Evolutionary conservation across 2,113 vertebrate genomes (phyloP).

Genomic region (Xiphophorus maculatus): DNA sequence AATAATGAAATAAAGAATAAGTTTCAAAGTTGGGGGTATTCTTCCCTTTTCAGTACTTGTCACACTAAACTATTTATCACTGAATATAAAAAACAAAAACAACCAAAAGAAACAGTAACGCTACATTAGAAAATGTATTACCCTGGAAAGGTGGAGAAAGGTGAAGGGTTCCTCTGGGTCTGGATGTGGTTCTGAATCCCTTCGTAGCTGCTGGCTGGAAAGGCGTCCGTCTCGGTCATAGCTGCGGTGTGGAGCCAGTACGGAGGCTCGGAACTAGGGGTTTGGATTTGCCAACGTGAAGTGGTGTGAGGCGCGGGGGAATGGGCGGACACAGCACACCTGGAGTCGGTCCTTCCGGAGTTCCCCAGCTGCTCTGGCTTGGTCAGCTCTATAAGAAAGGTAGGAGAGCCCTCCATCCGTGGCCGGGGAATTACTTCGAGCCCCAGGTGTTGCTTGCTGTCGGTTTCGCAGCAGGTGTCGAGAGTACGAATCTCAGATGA

Average conservation of each 20-base stretch:
- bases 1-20: not conserved
- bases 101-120: not conserved
- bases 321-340: slow-evolving; percentile 39
- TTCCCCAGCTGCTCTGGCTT: slow-evolving; percentile 39
- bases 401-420: slow-evolving; percentile 49
- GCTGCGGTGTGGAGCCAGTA: slow-evolving; percentile 71
- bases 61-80: not conserved
- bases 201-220: slow-evolving; percentile 51
- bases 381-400: slow-evolving; percentile 62
- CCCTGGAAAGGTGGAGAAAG: slow-evolving; percentile 68
- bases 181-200: slow-evolving; percentile 53
- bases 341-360: slow-evolving; percentile 58
- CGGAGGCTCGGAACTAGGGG: slow-evolving; percentile 47
- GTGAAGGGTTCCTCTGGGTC: slow-evolving; percentile 52
- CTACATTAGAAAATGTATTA: slow-evolving; percentile 37
- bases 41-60: not conserved
- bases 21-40: not conserved
- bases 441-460: slow-evolving; percentile 47
- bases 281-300: slow-evolving; percentile 63
- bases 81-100: not conserved
- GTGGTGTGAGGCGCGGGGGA: slow-evolving; percentile 30
- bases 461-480: slow-evolving; percentile 51
- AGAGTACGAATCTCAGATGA: slow-evolving; percentile 42
- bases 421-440: slow-evolving; percentile 22
- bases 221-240: slow-evolving; percentile 52